These are phyloP conservation scores for Phaedon cochleariae DNA, from an alignment of 2,888 invertebrate species.

Conservation along the genomic window DNA sequence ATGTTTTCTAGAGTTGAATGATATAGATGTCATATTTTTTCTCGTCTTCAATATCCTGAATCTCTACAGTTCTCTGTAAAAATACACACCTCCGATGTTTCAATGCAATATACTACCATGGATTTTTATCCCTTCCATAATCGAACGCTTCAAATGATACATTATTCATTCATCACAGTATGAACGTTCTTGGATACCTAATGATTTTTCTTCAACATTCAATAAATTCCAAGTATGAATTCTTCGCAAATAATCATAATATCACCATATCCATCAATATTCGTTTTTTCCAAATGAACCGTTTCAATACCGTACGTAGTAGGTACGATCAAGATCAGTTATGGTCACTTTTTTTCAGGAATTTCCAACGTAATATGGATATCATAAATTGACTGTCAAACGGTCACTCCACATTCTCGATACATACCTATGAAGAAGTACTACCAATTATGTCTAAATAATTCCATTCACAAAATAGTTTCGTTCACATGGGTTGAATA, in stretches of 20 bases:
- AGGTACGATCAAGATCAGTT: constrained; percentile 8
- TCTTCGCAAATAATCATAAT: neutral
- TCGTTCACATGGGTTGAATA: neutral
- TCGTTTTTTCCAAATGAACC: neutral
- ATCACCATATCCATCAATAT: neutral
- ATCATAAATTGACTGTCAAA: constrained; percentile 18
- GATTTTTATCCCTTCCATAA: too few relatives aligned
- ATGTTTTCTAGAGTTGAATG: too few relatives aligned
- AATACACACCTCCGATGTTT: too few relatives aligned
- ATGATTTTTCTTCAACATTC: neutral
- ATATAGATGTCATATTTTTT: too few relatives aligned
- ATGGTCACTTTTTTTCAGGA: constrained; percentile 7
- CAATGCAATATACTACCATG: too few relatives aligned
- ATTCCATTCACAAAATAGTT: neutral
- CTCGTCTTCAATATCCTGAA: too few relatives aligned
- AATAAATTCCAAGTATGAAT: neutral
- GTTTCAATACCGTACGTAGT: constrained; percentile 13
- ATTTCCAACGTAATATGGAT: constrained; percentile 13
- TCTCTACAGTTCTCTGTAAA: too few relatives aligned
- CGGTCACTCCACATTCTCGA: constrained; percentile 17
- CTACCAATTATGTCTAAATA: constrained; percentile 9
- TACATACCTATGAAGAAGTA: constrained; percentile 6
- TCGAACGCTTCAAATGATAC: too few relatives aligned
- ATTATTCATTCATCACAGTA: neutral
- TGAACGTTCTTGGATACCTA: neutral